Conservation (phyloP, 1,140 invertebrate species). For the Heliconius melpomene region DNA sequence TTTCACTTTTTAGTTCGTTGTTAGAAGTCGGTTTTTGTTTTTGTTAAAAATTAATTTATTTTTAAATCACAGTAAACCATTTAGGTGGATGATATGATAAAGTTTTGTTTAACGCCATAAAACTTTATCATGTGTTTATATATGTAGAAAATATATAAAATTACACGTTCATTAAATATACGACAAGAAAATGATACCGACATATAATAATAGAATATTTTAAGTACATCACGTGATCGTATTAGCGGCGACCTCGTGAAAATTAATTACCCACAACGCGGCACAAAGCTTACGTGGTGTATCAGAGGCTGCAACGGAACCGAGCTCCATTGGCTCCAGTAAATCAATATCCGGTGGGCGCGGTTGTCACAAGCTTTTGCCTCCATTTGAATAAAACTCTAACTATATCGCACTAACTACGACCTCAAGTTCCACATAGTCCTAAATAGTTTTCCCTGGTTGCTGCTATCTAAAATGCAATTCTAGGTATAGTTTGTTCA, state of each 20-base stretch:
- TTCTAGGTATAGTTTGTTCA: not conserved
- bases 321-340: conserved; percentile 62
- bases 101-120: too few relatives aligned
- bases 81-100: too few relatives aligned
- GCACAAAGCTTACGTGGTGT: conserved; percentile 68
- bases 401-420: conserved; percentile 48
- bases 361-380: conserved; percentile 56
- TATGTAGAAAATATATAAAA: too few relatives aligned
- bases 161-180: not conserved
- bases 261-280: conserved; percentile 68
- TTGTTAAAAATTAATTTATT: too few relatives aligned
- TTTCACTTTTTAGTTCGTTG: too few relatives aligned
- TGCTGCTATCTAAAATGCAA: conserved; percentile 16
- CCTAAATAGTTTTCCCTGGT: conserved; percentile 37
- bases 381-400: conserved; percentile 63
- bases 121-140: too few relatives aligned
- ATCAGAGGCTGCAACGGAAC: conserved; percentile 67
- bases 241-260: conserved; percentile 51
- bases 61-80: too few relatives aligned
- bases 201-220: conserved; percentile 33
- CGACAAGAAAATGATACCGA: not conserved
- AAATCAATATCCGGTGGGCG: conserved; percentile 76
- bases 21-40: too few relatives aligned
- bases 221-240: conserved; percentile 37
- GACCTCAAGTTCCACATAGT: conserved; percentile 29